Conservation (phyloP, 2,888 invertebrate genomes). For the Platycnemis pennipes region DNA sequence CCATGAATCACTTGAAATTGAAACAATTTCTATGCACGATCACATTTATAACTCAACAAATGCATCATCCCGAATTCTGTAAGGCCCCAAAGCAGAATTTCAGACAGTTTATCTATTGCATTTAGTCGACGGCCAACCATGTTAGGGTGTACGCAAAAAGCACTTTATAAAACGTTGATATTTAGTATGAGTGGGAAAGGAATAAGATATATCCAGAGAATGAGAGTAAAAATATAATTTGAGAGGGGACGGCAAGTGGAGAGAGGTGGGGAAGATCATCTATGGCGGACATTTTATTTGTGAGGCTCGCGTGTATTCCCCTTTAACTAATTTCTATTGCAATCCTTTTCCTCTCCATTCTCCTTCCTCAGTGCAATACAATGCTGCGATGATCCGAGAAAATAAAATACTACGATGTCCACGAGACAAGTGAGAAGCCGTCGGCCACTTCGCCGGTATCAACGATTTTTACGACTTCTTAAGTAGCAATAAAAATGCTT, state of each 20-base stretch:
- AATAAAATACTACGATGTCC: background rate
- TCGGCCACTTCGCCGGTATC: background rate
- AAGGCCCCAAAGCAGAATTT: no score
- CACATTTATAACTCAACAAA: no score
- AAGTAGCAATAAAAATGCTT: slow-evolving; percentile 18
- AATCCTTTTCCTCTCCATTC: background rate
- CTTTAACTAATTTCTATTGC: background rate
- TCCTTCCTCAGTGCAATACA: background rate
- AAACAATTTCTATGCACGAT: no score
- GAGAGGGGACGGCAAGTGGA: background rate
- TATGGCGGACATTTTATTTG: background rate
- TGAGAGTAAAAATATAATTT: background rate
- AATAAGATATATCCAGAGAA: no score
- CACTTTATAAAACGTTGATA: no score
- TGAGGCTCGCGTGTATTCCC: background rate
- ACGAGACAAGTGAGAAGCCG: background rate
- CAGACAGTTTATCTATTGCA: no score
- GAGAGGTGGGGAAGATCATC: background rate
- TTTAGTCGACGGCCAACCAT: no score
- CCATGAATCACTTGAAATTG: no score
- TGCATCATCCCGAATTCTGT: no score
- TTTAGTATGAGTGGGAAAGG: no score
- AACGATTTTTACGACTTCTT: slow-evolving; percentile 28
- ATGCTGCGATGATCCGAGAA: background rate
- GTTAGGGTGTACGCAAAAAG: no score